phyloP scores from a whole-genome alignment of 2,888 invertebrate species.

The Ptychoptera contaminata region DNA sequence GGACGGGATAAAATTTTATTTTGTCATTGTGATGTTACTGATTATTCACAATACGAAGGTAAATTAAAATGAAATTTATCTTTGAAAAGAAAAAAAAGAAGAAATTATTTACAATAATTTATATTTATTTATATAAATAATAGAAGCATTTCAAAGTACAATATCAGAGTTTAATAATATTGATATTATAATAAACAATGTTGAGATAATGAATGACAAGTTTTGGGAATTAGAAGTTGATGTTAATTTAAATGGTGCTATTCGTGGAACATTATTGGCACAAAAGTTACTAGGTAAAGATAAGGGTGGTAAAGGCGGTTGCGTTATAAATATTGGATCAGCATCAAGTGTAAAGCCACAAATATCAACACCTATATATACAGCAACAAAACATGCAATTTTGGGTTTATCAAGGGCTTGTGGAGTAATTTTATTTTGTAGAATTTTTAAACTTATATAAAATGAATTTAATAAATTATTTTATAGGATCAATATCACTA shows the following conservation, averaged over 20 bases:
- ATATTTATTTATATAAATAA: conserved; percentile 3
- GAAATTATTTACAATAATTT: neutral
- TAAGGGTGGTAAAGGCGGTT: conserved; percentile 59
- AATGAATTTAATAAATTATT: too few relatives aligned
- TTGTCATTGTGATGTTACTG: conserved; percentile 61
- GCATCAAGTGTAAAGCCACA: conserved; percentile 52
- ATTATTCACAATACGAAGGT: conserved; percentile 56
- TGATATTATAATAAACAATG: conserved; percentile 67
- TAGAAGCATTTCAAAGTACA: conserved; percentile 57
- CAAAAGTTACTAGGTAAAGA: conserved; percentile 61
- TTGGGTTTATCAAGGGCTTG: conserved; percentile 57
- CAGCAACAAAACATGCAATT: conserved; percentile 61
- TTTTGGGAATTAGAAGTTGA: conserved; percentile 63
- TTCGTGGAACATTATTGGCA: conserved; percentile 56
- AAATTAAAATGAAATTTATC: neutral
- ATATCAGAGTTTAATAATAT: conserved; percentile 53
- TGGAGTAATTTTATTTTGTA: conserved; percentile 35
- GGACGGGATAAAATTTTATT: conserved; percentile 54
- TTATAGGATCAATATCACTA: conserved; percentile 54
- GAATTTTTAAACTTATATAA: neutral
- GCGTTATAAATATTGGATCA: conserved; percentile 60
- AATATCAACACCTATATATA: conserved; percentile 59
- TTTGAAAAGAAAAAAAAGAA: too few relatives aligned
- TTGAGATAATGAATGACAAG: conserved; percentile 61
- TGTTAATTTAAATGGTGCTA: conserved; percentile 64